A percentile compares a stretch with the other conserved stretches of the same genome.
Evolutionary conservation across 2,113 vertebrate species (phyloP).

Genomic region (Hemibagrus wyckioides): DNA sequence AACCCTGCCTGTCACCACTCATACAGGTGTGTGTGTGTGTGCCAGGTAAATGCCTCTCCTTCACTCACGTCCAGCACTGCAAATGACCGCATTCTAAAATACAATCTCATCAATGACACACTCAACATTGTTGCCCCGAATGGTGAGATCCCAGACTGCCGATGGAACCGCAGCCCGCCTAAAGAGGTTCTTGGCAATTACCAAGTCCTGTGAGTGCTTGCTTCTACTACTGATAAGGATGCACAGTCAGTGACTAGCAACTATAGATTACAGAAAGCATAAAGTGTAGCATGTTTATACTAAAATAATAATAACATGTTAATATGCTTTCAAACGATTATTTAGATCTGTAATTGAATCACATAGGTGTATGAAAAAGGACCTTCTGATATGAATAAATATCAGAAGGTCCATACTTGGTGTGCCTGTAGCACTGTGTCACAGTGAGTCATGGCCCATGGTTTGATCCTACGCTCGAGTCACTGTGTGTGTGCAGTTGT

Average conservation of each 20-base stretch:
- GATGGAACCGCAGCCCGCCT: slow-evolving; percentile 90
- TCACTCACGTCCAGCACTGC: slow-evolving; percentile 97
- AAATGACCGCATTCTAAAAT: slow-evolving; percentile 96
- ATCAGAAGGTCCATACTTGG: too few species aligned
- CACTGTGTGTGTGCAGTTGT: background rate
- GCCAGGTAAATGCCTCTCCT: slow-evolving; percentile 94
- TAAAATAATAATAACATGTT: background rate
- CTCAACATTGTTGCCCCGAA: slow-evolving; percentile 94
- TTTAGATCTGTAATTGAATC: background rate
- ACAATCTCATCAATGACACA: slow-evolving; percentile 96
- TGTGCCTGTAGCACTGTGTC: background rate
- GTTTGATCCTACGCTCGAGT: background rate
- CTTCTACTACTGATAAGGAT: background rate
- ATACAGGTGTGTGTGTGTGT: background rate
- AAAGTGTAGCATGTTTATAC: background rate
- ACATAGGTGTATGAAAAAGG: background rate
- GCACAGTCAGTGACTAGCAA: too few species aligned
- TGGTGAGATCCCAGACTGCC: slow-evolving; percentile 91
- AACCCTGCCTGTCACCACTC: background rate
- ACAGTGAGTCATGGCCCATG: background rate
- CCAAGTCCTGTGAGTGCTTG: slow-evolving; percentile 88
- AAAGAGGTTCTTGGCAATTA: slow-evolving; percentile 93
- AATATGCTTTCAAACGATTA: background rate
- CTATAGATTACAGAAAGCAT: background rate
- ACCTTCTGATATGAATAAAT: background rate